Evolutionary conservation across 2,888 invertebrate species (phyloP).

Genomic region (Thymelicus acteon): DNA sequence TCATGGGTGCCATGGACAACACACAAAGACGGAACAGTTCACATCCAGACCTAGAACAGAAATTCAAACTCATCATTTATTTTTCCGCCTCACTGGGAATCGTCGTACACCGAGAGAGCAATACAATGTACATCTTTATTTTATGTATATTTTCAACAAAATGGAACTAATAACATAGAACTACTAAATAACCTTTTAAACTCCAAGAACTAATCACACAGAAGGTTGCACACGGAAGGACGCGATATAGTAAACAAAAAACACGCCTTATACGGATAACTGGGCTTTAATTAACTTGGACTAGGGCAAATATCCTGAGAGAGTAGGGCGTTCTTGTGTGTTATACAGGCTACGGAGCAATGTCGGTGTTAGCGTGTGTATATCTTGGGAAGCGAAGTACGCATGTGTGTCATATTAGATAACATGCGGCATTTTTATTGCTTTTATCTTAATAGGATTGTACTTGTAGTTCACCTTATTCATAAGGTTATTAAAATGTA

Average conservation of each 20-base stretch:
- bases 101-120: no score
- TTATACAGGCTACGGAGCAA: neutral
- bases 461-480: no score
- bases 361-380: neutral
- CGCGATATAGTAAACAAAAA: neutral
- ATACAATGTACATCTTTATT: no score
- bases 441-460: neutral
- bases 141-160: neutral
- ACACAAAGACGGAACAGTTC: no score
- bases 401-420: neutral
- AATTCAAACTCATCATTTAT: no score
- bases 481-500: no score
- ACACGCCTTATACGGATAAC: neutral
- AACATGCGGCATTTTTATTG: neutral
- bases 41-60: no score
- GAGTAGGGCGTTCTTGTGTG: neutral
- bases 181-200: neutral
- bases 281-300: conserved; percentile 11
- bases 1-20: no score
- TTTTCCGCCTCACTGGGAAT: no score
- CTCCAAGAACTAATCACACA: neutral
- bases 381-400: neutral
- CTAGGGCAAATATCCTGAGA: neutral
- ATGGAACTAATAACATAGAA: neutral
- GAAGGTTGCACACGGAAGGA: conserved; percentile 1